Evolutionary conservation across 2,888 invertebrate genomes (phyloP), one percentile per base, ranked within the genome.

Genomic region (Anthophora plumipes): DNA sequence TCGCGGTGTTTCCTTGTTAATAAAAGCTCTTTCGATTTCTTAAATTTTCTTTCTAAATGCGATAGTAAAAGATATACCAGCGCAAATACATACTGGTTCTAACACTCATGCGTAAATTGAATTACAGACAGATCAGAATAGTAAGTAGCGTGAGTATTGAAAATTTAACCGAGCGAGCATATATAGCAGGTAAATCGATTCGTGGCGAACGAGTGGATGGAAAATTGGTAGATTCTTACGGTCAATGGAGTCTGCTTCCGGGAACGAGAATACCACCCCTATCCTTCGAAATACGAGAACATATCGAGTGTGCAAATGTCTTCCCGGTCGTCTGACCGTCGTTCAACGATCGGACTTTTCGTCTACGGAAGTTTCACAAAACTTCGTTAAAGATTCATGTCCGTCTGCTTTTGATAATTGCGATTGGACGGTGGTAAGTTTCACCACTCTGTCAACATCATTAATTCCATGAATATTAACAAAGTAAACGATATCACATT

Each of bases 201-300:
- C 60, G 11, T 48, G 25, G 41, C 25, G 72, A 70, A 63, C 54
- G 80, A 73, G 82, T 57, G n/a, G 55, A 41, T 57, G 72, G 84
- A 77, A 75, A 86, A 84, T 85, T 70, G 79, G 61, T 41, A 54
- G 59, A 84, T 84, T 64, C 66, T 85, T 85, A 66, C 75, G 73
- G 69, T 63, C 68, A 69, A 78, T 64, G 64, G 64, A 73, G 57
- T 70, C 17, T 46, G 61, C 71, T 79, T 75, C 66, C 46, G 39
- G 52, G n/a, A 71, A 84, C 81, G 81, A 77, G 61, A 52, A 48
- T 31, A n/a, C 41, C 46, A 52, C 41, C 20, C 41, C 31, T 55
- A 50, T 77, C 66, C 48, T 37, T 63, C 48, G 67, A 69, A 80
- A 80, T 57, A 85, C 64, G 64, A 55, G 80, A 71, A 59, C 64